Conservation (phyloP, 2,888 invertebrate genomes). For the Hartigia nigra region DNA sequence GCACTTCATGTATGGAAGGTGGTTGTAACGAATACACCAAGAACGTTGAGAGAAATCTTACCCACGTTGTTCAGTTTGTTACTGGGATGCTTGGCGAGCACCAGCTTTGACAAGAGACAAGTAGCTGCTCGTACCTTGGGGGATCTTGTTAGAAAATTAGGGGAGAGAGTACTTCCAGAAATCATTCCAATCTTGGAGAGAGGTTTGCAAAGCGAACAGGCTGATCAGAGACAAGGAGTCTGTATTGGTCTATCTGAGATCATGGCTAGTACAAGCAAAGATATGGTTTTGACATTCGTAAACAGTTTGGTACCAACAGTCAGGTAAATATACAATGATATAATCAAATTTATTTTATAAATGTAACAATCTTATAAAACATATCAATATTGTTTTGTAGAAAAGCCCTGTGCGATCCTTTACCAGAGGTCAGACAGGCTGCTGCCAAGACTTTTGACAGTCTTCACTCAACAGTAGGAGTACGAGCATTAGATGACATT, state of each 20-base stretch:
- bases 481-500: conserved; percentile 95
- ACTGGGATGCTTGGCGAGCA: conserved; percentile 94
- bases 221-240: conserved; percentile 97
- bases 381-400: conserved; percentile 56
- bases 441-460: conserved; percentile 98
- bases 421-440: conserved; percentile 92
- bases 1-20: conserved; percentile 99
- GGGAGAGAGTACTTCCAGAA: conserved; percentile 96
- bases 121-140: conserved; percentile 97
- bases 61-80: conserved; percentile 93
- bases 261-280: conserved; percentile 94
- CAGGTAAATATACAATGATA: conserved; percentile 56
- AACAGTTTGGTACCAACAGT: conserved; percentile 93
- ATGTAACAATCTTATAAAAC: neutral
- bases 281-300: conserved; percentile 92
- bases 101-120: conserved; percentile 95
- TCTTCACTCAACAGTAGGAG: conserved; percentile 93
- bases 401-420: conserved; percentile 91
- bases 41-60: conserved; percentile 94
- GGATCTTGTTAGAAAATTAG: conserved; percentile 95
- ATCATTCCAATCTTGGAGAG: conserved; percentile 97
- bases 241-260: conserved; percentile 98
- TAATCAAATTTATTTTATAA: neutral
- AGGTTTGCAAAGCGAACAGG: conserved; percentile 89
- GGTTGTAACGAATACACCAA: conserved; percentile 97